Conservation (phyloP, 2,888 invertebrate genomes). For the Theristus sp. region DNA sequence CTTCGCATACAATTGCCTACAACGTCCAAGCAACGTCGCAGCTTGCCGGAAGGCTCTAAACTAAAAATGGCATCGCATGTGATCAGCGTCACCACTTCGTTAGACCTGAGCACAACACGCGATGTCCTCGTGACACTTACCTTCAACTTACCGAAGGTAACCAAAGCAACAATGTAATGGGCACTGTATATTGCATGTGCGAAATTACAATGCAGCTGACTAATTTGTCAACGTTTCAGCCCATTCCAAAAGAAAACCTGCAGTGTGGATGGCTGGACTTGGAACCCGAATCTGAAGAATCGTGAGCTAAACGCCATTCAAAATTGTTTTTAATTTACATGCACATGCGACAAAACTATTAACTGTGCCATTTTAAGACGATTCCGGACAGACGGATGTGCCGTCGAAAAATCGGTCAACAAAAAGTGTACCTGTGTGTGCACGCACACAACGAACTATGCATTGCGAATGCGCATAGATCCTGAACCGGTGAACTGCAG, state of each 20-base stretch:
- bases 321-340: neutral
- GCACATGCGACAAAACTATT: too few relatives aligned
- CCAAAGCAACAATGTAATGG: neutral
- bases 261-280: neutral
- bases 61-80: neutral
- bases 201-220: too few relatives aligned
- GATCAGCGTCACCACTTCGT: neutral
- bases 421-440: too few relatives aligned
- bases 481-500: too few relatives aligned
- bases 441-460: too few relatives aligned
- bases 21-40: neutral
- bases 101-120: neutral
- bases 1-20: neutral
- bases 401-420: too few relatives aligned
- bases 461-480: too few relatives aligned
- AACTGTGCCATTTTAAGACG: too few relatives aligned
- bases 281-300: neutral
- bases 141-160: neutral
- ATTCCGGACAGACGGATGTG: too few relatives aligned
- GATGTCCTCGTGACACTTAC: neutral
- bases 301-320: neutral
- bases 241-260: neutral
- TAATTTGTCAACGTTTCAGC: too few relatives aligned
- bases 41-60: neutral
- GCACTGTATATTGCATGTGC: too few relatives aligned